Evolutionary conservation across 1,140 invertebrate species (phyloP), one percentile per base, ranked within the genome.

Genomic region (Aphaenogaster floridana): DNA sequence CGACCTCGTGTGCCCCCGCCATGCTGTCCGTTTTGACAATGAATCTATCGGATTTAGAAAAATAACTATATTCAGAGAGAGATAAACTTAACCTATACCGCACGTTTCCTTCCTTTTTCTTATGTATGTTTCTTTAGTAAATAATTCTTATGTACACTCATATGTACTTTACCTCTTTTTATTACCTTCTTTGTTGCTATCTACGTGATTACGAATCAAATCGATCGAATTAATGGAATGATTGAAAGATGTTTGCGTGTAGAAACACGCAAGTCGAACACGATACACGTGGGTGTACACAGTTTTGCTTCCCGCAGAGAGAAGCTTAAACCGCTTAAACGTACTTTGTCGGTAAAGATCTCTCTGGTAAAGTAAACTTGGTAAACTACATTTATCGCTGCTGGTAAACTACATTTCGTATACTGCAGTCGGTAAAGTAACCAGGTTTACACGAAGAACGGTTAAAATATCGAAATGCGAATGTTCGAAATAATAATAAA

Each of bases 1-100:
- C 93, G 6, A 66, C 54, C 0, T 66, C 36, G 21, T 54, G 59
- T n/a, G 7, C 17, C 11, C 71, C 66, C 2, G 79, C 45, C 79
- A 84, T 77, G 17, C 79, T 87, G 5, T 52, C n/a, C 4, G 7
- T 34, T 34, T 45, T 59, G 13, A 83, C 2, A 3, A 54, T 48
- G 1, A 50, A 64, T 3, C 15, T 68, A 52, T 36, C 13, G 8
- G 0, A 59, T 13, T 61, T 36, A 69, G 2, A 52, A 72, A 17
- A 69, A 50, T 11, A 48, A n/a, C 21, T 48, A 80, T 61, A 15
- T 9, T 68, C 54, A 15, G 13, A 76, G 13, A 59, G 13, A 59
- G 1, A 4, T 64, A 17, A 78, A 61, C 13, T 48, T 61, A 76
- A 72, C 3, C 5, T 3, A 50, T 21, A 69, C 11, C 6, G 13